These are phyloP conservation scores for Dynastes tityus DNA, from an alignment of 2,888 invertebrate genomes.

Conservation along the genomic window DNA sequence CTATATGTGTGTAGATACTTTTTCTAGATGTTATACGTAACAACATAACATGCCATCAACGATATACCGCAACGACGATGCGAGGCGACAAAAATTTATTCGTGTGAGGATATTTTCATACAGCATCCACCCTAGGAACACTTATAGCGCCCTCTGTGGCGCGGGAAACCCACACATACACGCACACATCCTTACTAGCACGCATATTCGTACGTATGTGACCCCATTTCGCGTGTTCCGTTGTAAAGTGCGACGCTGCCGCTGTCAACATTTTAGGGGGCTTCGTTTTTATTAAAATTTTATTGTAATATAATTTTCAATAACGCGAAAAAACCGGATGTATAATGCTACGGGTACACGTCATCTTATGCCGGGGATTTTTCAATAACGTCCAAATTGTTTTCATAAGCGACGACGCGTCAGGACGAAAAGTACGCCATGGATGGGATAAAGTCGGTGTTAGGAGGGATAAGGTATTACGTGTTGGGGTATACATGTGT, in stretches of 20 bases:
- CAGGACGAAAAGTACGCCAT: neutral
- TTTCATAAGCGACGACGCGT: neutral
- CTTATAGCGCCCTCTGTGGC: slow-evolving; percentile 10
- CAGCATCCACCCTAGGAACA: slow-evolving; percentile 1
- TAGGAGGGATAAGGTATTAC: too few species aligned
- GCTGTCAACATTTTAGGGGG: slow-evolving; percentile 9
- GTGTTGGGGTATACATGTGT: too few species aligned
- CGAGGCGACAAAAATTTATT: slow-evolving; percentile 15
- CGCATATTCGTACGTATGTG: slow-evolving; percentile 8
- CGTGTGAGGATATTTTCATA: slow-evolving; percentile 14
- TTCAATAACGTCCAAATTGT: slow-evolving; percentile 38
- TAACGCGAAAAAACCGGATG: slow-evolving; percentile 30
- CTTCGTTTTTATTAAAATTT: slow-evolving; percentile 46
- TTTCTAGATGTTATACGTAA: neutral
- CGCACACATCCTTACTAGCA: neutral
- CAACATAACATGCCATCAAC: neutral
- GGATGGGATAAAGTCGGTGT: neutral
- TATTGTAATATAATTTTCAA: slow-evolving; percentile 45
- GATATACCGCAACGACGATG: slow-evolving; percentile 6
- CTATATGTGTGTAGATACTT: too few species aligned
- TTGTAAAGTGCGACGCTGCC: slow-evolving; percentile 16
- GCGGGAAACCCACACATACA: neutral
- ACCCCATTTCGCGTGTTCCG: slow-evolving; percentile 27
- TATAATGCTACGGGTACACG: neutral
- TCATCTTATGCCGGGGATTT: slow-evolving; percentile 18